Base-by-base conservation (phyloP, 2,888 invertebrate genomes). In the Meiosimyza platycephala region DNA sequence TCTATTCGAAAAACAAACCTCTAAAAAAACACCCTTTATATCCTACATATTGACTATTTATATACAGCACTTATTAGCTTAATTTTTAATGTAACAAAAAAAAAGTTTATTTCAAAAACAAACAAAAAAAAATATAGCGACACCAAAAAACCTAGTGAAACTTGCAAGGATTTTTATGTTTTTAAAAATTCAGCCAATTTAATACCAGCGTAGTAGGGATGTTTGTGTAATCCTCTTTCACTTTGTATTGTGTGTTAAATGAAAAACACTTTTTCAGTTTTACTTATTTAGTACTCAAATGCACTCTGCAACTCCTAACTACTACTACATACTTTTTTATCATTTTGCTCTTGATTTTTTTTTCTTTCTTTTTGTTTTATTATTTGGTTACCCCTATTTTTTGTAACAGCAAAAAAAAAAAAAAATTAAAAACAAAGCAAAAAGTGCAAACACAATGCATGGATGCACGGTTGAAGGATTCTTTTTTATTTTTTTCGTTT, bases 271-370 rank as follows among this genome's bases (percentile, higher is more conserved):
- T 67, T n/a, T 51, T 55, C 50, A 52, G 50, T 62, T 73, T 69
- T 73, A 68, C 59, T 73, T 65, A 69, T 73, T 73, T 64, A 69
- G 64, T 69, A 59, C 69, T 50, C 63, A 63, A 63, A 66, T 67
- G 62, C 67, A 28, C 60, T 40, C 40, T 40, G 40, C 9, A 40
- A 9, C 2, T 9, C 40, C 40, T n/a, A n/a, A n/a, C n/a, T 51
- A 60, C 66, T 40, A 55, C 72, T 67, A 62, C 67, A 12, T 28
- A 18, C 50, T 28, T 40, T 40, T 40, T 40, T 40, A 1, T 40
- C 9, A 1, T 40, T 40, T 40, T 28, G 28, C 28, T 40, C 9
- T 40, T 40, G 22, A 11, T 33, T 55, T 57, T 48, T 55, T 50
- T 33, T 55, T 57, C 28, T 55, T 64, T 48, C n/a, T 67, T 40